These are phyloP conservation scores for Proisotoma minuta DNA, from an alignment of 2,888 invertebrate genomes.

Conservation along the genomic window DNA sequence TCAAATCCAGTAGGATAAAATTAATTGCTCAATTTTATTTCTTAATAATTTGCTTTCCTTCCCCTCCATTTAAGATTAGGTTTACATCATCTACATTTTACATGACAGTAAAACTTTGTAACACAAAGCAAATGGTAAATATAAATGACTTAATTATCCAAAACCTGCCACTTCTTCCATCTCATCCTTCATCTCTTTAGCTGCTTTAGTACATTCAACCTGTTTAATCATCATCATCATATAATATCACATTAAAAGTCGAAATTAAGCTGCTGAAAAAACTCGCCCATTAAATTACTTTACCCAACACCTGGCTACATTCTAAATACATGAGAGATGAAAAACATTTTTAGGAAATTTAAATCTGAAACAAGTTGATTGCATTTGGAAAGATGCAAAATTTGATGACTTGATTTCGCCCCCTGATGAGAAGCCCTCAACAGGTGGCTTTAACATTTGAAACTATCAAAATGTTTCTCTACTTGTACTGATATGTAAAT, in stretches of 20 bases:
- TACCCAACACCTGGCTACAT: neutral
- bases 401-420: conserved; percentile 47
- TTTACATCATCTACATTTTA: no score
- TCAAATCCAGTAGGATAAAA: neutral
- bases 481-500: neutral
- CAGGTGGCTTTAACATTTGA: conserved; percentile 46
- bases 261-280: neutral
- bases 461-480: no score
- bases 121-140: conserved; percentile 4
- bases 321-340: neutral
- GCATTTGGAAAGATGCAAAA: no score
- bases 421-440: conserved; percentile 45
- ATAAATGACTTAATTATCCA: conserved; percentile 16
- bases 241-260: no score
- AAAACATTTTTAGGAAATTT: no score
- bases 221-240: no score
- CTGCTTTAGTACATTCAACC: neutral
- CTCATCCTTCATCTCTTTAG: neutral
- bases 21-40: neutral
- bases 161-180: neutral
- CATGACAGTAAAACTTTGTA: no score
- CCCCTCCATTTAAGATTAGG: no score
- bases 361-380: no score
- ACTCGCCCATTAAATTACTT: no score
- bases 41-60: no score